Percentiles rank a stretch among this genome's conserved stretches.
Evolutionary conservation across 2,888 invertebrate genomes (phyloP).

Genomic region (Smittia sp.): DNA sequence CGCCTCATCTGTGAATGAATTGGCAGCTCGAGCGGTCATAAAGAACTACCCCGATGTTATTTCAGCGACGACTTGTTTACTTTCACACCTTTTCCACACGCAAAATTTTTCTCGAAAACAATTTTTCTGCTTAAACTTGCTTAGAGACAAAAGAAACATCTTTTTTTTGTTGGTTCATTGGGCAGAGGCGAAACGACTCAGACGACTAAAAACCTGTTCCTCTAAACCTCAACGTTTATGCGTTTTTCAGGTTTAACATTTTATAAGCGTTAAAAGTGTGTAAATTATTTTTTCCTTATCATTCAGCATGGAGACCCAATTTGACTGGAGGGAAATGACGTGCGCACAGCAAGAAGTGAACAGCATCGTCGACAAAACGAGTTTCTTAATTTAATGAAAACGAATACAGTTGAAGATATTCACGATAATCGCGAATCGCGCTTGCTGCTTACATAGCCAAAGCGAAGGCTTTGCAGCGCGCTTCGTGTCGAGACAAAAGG

Average conservation of each 20-base stretch:
- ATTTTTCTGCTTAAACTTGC: not conserved
- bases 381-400: too few relatives aligned
- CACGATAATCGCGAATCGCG: too few relatives aligned
- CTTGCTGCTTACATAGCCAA: too few relatives aligned
- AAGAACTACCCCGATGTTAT: not conserved
- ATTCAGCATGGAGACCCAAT: constrained; percentile 26
- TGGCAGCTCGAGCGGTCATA: constrained; percentile 3
- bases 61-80: constrained; percentile 31
- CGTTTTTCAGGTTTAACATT: constrained; percentile 2
- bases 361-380: too few relatives aligned
- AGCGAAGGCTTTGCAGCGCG: too few relatives aligned
- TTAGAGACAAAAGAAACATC: constrained; percentile 1
- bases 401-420: too few relatives aligned
- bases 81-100: constrained; percentile 34
- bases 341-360: not conserved
- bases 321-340: not conserved
- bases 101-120: not conserved
- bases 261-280: constrained; percentile 21
- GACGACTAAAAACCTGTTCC: constrained; percentile 2
- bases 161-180: not conserved
- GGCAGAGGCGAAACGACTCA: not conserved
- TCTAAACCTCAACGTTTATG: not conserved
- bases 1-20: not conserved
- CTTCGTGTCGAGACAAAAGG: not conserved
- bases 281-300: constrained; percentile 21